Evolutionary conservation across 2,888 invertebrate species (phyloP).

Genomic region (Pyrrhia umbra): DNA sequence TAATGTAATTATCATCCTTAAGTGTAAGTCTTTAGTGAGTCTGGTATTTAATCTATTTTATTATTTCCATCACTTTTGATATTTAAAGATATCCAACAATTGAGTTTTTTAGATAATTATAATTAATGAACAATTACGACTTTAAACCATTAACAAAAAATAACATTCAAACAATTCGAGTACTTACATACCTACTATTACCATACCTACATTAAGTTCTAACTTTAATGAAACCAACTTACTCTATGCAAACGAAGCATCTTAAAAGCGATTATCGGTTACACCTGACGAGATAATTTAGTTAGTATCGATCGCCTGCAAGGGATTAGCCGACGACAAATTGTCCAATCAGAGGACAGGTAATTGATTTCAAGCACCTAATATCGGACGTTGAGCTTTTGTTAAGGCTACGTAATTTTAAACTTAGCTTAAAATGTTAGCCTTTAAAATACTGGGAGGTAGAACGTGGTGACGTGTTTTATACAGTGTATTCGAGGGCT

Average conservation of each 20-base stretch:
- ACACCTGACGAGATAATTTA: conserved; percentile 86
- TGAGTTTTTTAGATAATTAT: too few relatives aligned
- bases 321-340: conserved; percentile 89
- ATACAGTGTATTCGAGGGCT: conserved; percentile 35
- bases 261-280: conserved; percentile 56
- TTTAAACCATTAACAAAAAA: background rate
- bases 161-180: background rate
- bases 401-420: conserved; percentile 63
- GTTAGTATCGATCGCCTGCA: conserved; percentile 80
- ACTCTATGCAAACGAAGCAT: conserved; percentile 38
- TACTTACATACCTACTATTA: too few relatives aligned
- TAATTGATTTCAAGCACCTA: conserved; percentile 90
- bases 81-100: too few relatives aligned
- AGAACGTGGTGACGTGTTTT: conserved; percentile 47
- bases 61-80: too few relatives aligned
- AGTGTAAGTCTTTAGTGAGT: too few relatives aligned
- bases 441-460: conserved; percentile 39
- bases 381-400: conserved; percentile 72
- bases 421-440: conserved; percentile 57
- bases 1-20: too few relatives aligned
- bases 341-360: conserved; percentile 90
- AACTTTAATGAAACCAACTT: conserved; percentile 30
- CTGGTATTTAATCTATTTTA: too few relatives aligned
- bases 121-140: too few relatives aligned
- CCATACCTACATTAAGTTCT: background rate